A percentile compares a stretch with the other conserved stretches of the same genome.
These are phyloP conservation scores for Ridgeia piscesae DNA, from an alignment of 1,140 invertebrate genomes.

Conservation along the genomic window DNA sequence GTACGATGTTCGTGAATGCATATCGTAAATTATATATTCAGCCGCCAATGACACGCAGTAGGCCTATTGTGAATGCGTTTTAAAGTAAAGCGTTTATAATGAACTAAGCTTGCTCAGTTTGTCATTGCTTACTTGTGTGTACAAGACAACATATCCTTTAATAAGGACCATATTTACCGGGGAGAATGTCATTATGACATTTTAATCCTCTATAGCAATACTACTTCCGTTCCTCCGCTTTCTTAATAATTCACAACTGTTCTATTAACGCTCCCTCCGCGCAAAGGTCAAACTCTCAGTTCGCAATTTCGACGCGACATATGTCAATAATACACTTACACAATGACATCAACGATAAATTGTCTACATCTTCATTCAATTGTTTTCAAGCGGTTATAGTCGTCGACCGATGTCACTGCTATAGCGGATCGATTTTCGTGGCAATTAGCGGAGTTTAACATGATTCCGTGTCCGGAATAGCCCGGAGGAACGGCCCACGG, in stretches of 20 bases:
- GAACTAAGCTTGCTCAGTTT: too few relatives aligned
- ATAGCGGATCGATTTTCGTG: neutral
- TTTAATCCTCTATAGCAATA: neutral
- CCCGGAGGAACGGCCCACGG: neutral
- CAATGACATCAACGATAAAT: conserved; percentile 1
- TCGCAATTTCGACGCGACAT: neutral
- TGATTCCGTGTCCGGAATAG: neutral
- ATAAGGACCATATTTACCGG: too few relatives aligned
- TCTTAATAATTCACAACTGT: neutral
- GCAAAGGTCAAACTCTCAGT: neutral
- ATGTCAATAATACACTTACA: neutral
- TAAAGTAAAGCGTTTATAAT: too few relatives aligned
- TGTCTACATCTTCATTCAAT: neutral
- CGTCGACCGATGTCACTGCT: neutral
- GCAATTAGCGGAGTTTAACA: neutral
- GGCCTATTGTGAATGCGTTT: too few relatives aligned
- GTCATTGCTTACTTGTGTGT: too few relatives aligned
- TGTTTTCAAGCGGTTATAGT: conserved; percentile 2
- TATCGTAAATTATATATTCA: too few relatives aligned
- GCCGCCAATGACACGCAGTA: too few relatives aligned
- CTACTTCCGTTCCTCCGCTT: neutral
- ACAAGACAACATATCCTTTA: too few relatives aligned
- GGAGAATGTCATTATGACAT: neutral
- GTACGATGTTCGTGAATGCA: too few relatives aligned
- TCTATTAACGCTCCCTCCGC: neutral